Base-by-base conservation (phyloP, 2,888 invertebrate species). In the Tanypteryx hageni region DNA sequence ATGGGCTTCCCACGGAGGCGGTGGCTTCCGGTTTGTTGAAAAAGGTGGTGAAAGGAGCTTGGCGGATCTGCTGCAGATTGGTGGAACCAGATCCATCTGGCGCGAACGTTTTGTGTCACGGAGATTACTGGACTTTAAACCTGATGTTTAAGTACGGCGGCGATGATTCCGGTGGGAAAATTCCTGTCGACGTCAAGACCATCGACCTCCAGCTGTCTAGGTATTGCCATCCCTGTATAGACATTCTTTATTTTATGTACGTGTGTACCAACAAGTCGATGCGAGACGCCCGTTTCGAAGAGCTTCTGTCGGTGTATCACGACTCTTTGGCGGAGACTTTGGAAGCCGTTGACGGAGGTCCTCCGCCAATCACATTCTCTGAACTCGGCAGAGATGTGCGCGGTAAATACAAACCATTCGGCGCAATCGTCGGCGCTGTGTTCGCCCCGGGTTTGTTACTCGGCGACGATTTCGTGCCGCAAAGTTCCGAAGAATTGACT, bases 141-240 rank as follows among this genome's bases (percentile, higher is more conserved):
- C 31, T 89, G 44, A 89, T 64, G 89, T 89, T 61, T 64, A 58
- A 44, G 3, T 89, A 89, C 89, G 56, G 22, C 7, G 58, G 57
- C 16, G 59, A 27, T 18, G 59, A 81, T 2, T 68, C 64, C 10
- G 64, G 89, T 10, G 9, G 10, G 31, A 44, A 68, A 11, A 44
- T 18, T 9, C 68, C 92, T 2, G 85, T 56, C 18, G 92, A 86
- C 84, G 57, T 86, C n/a, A 92, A 92, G 22, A 44, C 56, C 58
- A 92, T 92, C 22, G 92, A 92, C 44, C 64, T 86, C 14, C 92
- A 92, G 44, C 68, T 92, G 44, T 31, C 68, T 7, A 83, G 86
- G 14, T 92, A 92, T 68, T 68, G 68, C n/a, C 84, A 84, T 8
- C 61, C 85, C 18, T 31, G 84, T 1, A 56, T 85, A 57, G 92